A percentile compares a stretch with the other conserved stretches of the same genome.
Conservation (phyloP, 2,888 invertebrate species). For the Suillia variegata region DNA sequence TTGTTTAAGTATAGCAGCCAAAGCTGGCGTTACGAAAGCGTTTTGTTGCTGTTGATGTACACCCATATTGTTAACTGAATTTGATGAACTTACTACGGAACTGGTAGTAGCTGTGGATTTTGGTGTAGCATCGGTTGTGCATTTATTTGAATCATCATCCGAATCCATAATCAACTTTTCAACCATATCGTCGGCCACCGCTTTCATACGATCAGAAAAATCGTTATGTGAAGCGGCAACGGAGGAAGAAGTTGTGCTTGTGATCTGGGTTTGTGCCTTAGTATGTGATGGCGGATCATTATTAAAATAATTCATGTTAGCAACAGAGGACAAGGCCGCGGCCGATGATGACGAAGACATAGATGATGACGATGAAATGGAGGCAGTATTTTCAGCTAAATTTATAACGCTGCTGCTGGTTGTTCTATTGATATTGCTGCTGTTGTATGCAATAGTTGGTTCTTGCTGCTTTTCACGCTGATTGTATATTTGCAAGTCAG, state of each 20-base stretch:
- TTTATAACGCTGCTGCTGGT: too few relatives aligned
- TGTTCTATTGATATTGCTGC: too few relatives aligned
- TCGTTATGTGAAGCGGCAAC: slow-evolving; percentile 30
- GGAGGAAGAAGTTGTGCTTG: not conserved
- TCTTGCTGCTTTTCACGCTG: too few relatives aligned
- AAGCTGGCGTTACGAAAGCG: slow-evolving; percentile 19
- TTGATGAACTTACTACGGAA: too few relatives aligned
- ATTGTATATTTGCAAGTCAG: too few relatives aligned
- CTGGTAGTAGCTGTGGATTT: not conserved
- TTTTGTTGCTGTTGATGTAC: slow-evolving; percentile 10
- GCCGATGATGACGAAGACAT: too few relatives aligned
- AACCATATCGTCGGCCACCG: slow-evolving; percentile 74
- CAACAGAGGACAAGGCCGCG: too few relatives aligned
- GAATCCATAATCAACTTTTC: slow-evolving; percentile 79
- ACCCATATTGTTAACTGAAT: not conserved
- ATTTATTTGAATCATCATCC: slow-evolving; percentile 49
- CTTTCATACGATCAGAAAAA: slow-evolving; percentile 65
- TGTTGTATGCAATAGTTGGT: too few relatives aligned
- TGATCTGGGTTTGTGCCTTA: too few relatives aligned
- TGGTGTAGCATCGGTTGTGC: not conserved
- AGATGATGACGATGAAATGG: too few relatives aligned
- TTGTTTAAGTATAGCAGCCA: slow-evolving; percentile 24
- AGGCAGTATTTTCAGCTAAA: too few relatives aligned
- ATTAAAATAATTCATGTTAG: not conserved
- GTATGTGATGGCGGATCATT: not conserved